phyloP scores from a whole-genome alignment of 2,797 vertebrate genomes.

The Microchirus variegatus region DNA sequence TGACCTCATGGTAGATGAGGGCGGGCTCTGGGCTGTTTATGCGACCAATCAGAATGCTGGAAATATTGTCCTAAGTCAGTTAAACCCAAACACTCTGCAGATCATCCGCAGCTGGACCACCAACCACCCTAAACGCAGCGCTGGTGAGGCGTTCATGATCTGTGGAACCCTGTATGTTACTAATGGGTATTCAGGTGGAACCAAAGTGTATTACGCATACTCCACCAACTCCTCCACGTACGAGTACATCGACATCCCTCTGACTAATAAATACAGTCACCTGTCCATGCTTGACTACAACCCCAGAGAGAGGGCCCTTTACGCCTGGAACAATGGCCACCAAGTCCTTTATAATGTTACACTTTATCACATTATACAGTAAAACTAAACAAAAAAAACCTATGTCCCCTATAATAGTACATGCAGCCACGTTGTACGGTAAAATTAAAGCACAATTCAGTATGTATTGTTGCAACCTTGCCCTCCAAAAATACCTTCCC shows the following conservation, averaged over 20 bases:
- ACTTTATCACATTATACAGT: constrained; percentile 82
- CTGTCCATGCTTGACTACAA: constrained; percentile 99
- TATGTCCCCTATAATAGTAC: neutral
- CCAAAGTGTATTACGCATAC: constrained; percentile 96
- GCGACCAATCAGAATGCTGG: constrained; percentile 97
- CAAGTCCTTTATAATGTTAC: constrained; percentile 93
- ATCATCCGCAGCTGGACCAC: constrained; percentile 93
- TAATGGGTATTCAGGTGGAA: constrained; percentile 94
- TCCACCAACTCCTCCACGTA: constrained; percentile 96
- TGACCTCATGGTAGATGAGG: constrained; percentile 97
- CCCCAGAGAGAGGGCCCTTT: constrained; percentile 92
- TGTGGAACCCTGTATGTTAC: constrained; percentile 96
- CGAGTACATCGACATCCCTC: constrained; percentile 97
- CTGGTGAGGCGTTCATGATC: constrained; percentile 96
- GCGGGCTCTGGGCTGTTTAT: constrained; percentile 94
- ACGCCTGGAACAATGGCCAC: constrained; percentile 97
- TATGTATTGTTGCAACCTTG: too few relatives aligned
- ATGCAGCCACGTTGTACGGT: neutral
- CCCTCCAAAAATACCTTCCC: too few relatives aligned
- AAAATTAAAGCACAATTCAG: neutral
- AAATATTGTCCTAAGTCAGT: constrained; percentile 94
- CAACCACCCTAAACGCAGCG: constrained; percentile 94
- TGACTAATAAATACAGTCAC: constrained; percentile 95
- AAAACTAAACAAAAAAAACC: neutral
- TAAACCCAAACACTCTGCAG: constrained; percentile 92